Evolutionary conservation across 2,888 invertebrate species (phyloP).

Genomic region (Catocala sponsa): DNA sequence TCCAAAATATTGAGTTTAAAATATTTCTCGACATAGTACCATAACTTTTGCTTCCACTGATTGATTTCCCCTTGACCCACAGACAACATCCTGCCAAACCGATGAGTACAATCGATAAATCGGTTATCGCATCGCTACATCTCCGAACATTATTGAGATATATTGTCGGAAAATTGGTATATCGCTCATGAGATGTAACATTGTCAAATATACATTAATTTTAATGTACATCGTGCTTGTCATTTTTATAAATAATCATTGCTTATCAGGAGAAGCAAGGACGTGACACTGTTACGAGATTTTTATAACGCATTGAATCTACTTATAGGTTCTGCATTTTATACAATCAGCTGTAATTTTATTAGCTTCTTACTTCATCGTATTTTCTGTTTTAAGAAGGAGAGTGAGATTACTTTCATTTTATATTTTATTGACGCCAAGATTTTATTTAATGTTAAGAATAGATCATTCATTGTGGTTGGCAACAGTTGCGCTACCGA

Average conservation of each 20-base stretch:
- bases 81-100: slow-evolving; percentile 57
- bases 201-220: slow-evolving; percentile 54
- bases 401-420: slow-evolving; percentile 1
- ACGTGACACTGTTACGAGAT: slow-evolving; percentile 68
- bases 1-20: slow-evolving; percentile 7
- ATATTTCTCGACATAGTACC: slow-evolving; percentile 41
- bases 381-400: background rate
- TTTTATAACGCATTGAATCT: slow-evolving; percentile 40
- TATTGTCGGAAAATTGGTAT: slow-evolving; percentile 48
- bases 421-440: slow-evolving; percentile 2
- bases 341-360: slow-evolving; percentile 20
- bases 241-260: slow-evolving; percentile 72
- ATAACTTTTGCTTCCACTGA: slow-evolving; percentile 44
- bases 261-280: slow-evolving; percentile 76
- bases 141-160: slow-evolving; percentile 55
- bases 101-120: slow-evolving; percentile 54
- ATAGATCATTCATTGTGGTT: slow-evolving; percentile 32
- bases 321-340: slow-evolving; percentile 52
- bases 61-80: slow-evolving; percentile 52
- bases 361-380: slow-evolving; percentile 12
- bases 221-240: slow-evolving; percentile 52
- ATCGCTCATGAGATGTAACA: slow-evolving; percentile 43
- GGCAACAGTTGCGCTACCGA: slow-evolving; percentile 37
- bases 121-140: slow-evolving; percentile 55
- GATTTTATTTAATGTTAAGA: slow-evolving; percentile 15